These are phyloP conservation scores for Galerucella nymphaeae DNA, from an alignment of 2,888 invertebrate genomes.

Conservation along the genomic window DNA sequence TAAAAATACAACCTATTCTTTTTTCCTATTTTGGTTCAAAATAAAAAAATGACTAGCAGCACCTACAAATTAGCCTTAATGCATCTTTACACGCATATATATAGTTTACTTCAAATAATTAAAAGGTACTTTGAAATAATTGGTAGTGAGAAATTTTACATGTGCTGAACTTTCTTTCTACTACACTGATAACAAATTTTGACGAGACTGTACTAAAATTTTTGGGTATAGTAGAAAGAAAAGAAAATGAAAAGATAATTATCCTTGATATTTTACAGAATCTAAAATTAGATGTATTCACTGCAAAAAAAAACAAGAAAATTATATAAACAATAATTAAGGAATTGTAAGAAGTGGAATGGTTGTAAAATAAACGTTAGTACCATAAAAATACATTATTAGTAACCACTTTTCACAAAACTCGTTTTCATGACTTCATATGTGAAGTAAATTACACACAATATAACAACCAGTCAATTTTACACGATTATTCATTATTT, in stretches of 20 bases:
- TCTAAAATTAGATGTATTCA: no score
- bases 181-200: no score
- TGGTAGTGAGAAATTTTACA: no score
- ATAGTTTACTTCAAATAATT: slow-evolving; percentile 2
- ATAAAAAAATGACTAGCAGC: not conserved
- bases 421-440: not conserved
- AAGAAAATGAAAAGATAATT: no score
- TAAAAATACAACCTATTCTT: slow-evolving; percentile 14
- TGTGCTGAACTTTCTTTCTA: no score
- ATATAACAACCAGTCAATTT: not conserved
- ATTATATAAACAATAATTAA: not conserved
- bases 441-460: slow-evolving; percentile 2
- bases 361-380: not conserved
- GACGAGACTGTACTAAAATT: no score
- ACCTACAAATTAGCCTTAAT: not conserved
- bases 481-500: slow-evolving; percentile 3
- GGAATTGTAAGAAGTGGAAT: not conserved
- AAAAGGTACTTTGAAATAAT: not conserved
- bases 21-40: no score
- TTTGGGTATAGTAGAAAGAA: no score
- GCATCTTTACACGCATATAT: slow-evolving; percentile 1
- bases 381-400: not conserved
- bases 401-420: not conserved
- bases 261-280: no score
- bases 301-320: not conserved